Evolutionary conservation across 2,113 vertebrate genomes (phyloP).

Genomic region (Cisticola juncidis): DNA sequence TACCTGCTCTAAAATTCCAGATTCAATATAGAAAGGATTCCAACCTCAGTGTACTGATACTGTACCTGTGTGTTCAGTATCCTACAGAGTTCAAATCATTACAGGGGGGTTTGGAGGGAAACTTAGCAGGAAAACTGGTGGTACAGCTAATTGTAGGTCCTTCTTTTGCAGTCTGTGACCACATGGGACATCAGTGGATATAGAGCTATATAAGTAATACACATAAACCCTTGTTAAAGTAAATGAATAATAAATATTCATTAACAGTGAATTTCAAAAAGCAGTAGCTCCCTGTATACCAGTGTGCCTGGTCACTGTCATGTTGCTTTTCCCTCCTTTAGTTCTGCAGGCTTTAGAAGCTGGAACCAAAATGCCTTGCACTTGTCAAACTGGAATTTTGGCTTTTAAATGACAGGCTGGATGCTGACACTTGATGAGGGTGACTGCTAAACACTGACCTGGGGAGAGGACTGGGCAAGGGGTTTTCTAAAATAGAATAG

Average conservation of each 20-base stretch:
- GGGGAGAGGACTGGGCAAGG: background rate
- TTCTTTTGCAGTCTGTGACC: background rate
- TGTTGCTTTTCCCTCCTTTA: background rate
- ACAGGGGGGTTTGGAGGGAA: background rate
- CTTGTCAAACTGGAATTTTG: background rate
- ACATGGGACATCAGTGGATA: background rate
- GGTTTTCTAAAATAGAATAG: background rate
- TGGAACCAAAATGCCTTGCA: background rate
- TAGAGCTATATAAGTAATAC: background rate
- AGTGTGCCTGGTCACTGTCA: rapidly evolving
- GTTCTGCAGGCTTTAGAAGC: background rate
- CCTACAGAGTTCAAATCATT: background rate
- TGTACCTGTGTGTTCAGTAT: rapidly evolving
- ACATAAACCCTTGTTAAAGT: background rate
- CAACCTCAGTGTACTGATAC: rapidly evolving
- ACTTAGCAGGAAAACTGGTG: background rate
- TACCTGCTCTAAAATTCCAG: background rate
- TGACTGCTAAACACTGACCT: background rate
- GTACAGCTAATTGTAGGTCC: background rate
- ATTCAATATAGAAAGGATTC: background rate
- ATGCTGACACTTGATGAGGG: background rate
- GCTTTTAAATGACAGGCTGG: background rate
- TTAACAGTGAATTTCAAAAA: background rate
- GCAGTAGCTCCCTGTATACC: background rate
- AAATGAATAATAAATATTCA: background rate